phyloP scores from a whole-genome alignment of 2,113 vertebrate genomes.

The Glaucomys volans region DNA sequence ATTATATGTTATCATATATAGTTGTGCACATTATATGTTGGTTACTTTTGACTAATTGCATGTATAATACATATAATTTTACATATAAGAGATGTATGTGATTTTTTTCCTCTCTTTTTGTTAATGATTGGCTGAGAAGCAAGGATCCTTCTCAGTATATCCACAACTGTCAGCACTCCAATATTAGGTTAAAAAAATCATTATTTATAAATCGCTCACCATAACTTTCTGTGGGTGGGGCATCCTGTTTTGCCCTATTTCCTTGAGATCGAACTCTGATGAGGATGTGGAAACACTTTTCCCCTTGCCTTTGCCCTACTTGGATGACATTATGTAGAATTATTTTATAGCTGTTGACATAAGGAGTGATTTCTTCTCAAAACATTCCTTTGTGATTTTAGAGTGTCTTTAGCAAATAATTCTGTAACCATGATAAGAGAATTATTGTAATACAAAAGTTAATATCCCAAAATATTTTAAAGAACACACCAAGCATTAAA shows the following conservation, averaged over 20 bases:
- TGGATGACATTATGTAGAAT: not conserved
- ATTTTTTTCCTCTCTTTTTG: not conserved
- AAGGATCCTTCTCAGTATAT: not conserved
- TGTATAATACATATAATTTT: not conserved
- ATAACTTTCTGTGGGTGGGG: not conserved
- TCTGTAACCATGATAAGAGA: constrained; percentile 1
- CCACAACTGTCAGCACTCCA: not conserved
- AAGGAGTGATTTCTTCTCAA: not conserved
- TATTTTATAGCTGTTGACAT: not conserved
- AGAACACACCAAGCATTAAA: not conserved
- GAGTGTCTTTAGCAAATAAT: not conserved
- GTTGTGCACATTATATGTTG: not conserved
- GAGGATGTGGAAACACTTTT: not conserved
- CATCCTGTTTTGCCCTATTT: not conserved
- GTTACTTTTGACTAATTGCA: not conserved
- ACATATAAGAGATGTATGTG: not conserved
- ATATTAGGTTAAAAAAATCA: not conserved
- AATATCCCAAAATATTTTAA: constrained; percentile 32
- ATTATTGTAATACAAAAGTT: constrained; percentile 30
- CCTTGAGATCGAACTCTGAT: not conserved
- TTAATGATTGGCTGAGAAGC: not conserved
- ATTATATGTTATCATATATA: not conserved
- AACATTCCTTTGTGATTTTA: constrained; percentile 20
- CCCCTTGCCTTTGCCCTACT: not conserved
- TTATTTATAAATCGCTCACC: not conserved